Evolutionary conservation across 2,888 invertebrate species (phyloP), one percentile per base, ranked within the genome.

Genomic region (Pollenia griseotomentosa): DNA sequence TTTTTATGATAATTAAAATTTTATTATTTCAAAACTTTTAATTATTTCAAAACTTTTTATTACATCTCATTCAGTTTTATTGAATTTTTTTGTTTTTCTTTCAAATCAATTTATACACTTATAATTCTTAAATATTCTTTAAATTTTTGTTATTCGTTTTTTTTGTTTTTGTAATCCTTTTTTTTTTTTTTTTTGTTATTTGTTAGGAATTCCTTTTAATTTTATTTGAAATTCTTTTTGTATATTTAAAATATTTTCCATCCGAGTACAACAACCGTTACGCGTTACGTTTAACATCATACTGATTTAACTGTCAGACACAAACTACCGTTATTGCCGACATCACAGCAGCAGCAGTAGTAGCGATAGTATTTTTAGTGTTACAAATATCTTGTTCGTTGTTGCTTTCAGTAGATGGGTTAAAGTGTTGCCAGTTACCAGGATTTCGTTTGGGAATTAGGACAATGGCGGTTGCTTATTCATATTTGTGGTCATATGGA

Each of bases 251-350:
- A 70, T 16, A 59, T 70, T 85, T 77, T 78, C 19, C 14, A 51
- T 14, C 83, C 87, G 87, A 73, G 44, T 68, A 68, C 57, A 68
- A 79, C 73, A 81, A 84, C 84, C 84, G 81, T 81, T 81, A 74
- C 84, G 77, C 63, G 46, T 84, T 51, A 78, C 81, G 77, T 68
- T 55, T 78, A 68, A 51, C 81, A 78, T 78, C 77, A 33, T 84
- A 87, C 87, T 87, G 81, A 87, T 55, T 73, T 55, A 63, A 87
- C 33, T 77, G 55, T 78, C 68, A 70, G 11, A 63, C 23, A 66
- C 53, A 61, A 81, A 81, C 55, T 59, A 33, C 66, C 71, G 66
- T 68, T 68, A 68, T 84, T 79, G 40, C 19, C 61, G 59, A 68
- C 57, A 40, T 53, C 6, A 68, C 61, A 70, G 23, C 65, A 57